phyloP scores from a whole-genome alignment of 1,140 invertebrate genomes.

The Tachypleus tridentatus region DNA sequence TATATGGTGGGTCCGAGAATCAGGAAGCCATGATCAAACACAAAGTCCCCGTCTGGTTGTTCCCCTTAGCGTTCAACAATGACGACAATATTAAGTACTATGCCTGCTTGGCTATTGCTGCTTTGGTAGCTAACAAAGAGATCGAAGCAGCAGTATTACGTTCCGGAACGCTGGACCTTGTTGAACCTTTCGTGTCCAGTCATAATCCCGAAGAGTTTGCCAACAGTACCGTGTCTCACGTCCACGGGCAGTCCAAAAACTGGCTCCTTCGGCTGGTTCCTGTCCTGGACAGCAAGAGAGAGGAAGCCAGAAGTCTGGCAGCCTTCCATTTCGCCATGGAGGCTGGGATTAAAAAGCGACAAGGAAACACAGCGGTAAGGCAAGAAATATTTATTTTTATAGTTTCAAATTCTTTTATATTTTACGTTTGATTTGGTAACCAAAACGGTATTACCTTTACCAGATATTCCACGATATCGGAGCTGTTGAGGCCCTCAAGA shows the following conservation, averaged over 20 bases:
- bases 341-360: conserved; percentile 92
- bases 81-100: conserved; percentile 98
- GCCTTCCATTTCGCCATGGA: conserved; percentile 99
- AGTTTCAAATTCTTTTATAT: no score
- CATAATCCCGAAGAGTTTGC: conserved; percentile 94
- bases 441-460: background rate
- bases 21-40: conserved; percentile 95
- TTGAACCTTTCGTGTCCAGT: conserved; percentile 88
- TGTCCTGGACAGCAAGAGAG: conserved; percentile 86
- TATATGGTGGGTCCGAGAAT: conserved; percentile 93
- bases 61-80: conserved; percentile 88
- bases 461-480: conserved; percentile 84
- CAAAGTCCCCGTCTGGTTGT: conserved; percentile 95
- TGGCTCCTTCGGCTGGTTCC: conserved; percentile 90
- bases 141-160: conserved; percentile 91
- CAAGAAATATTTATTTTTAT: background rate
- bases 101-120: conserved; percentile 92
- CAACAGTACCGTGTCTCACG: conserved; percentile 69
- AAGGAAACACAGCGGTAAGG: conserved; percentile 69
- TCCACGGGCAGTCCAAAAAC: conserved; percentile 90
- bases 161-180: conserved; percentile 86
- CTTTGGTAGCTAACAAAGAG: conserved; percentile 94
- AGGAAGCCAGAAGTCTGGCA: conserved; percentile 90
- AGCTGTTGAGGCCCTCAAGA: conserved; percentile 88
- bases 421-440: no score